These are phyloP conservation scores for Cyaniris semiargus DNA, from an alignment of 2,888 invertebrate species.

Conservation along the genomic window DNA sequence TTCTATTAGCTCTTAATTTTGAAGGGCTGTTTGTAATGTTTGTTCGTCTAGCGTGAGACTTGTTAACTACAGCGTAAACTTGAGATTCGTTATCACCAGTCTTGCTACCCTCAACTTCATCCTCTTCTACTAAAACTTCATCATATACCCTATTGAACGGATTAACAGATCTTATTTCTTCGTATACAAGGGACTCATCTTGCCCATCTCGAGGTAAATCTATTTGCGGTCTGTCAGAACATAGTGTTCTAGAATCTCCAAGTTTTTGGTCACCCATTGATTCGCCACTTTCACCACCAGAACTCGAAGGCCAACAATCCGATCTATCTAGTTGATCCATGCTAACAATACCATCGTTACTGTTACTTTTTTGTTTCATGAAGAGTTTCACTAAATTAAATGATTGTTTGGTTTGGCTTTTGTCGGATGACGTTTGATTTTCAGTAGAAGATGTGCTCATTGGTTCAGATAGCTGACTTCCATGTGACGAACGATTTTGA, in stretches of 20 bases:
- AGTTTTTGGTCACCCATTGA: constrained; percentile 75
- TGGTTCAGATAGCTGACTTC: constrained; percentile 75
- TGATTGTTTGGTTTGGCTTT: constrained; percentile 83
- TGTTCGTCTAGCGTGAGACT: constrained; percentile 65
- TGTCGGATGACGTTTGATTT: constrained; percentile 72
- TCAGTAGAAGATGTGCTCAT: constrained; percentile 79
- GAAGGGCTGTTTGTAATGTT: constrained; percentile 78
- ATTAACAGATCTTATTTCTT: constrained; percentile 62
- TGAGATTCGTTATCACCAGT: constrained; percentile 69
- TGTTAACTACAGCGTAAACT: constrained; percentile 74
- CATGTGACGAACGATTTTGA: constrained; percentile 66
- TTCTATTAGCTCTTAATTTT: constrained; percentile 63
- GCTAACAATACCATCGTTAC: constrained; percentile 86
- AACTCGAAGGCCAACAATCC: constrained; percentile 88
- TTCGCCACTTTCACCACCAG: constrained; percentile 82
- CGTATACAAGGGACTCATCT: constrained; percentile 69
- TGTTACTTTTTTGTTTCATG: constrained; percentile 93
- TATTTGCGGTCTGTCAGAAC: constrained; percentile 67
- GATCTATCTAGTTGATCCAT: constrained; percentile 87
- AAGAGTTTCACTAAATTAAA: constrained; percentile 92
- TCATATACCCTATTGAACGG: constrained; percentile 69
- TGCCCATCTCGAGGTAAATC: constrained; percentile 78
- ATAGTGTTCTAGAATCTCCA: constrained; percentile 52
- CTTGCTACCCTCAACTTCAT: constrained; percentile 70
- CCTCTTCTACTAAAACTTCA: constrained; percentile 73